Conservation (phyloP, 2,888 invertebrate species). For the Acronicta aceris region DNA sequence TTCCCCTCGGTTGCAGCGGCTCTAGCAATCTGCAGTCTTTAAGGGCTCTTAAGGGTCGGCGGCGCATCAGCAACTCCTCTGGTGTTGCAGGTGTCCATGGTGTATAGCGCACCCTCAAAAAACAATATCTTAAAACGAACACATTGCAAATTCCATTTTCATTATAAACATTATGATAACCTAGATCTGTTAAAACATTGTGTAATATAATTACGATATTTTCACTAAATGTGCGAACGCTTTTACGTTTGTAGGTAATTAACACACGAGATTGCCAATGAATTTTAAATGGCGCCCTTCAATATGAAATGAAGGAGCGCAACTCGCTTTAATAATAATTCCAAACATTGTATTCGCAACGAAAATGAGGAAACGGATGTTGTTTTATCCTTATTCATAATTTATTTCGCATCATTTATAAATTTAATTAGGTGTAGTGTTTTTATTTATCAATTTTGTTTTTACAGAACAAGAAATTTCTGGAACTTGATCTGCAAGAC, state of each 20-base stretch:
- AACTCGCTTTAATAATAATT: slow-evolving; percentile 36
- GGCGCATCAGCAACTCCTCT: no score
- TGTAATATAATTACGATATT: slow-evolving; percentile 27
- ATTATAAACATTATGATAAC: not conserved
- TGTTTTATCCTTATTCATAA: not conserved
- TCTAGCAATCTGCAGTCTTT: no score
- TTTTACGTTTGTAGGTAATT: slow-evolving; percentile 41
- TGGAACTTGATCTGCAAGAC: no score
- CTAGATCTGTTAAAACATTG: slow-evolving; percentile 16
- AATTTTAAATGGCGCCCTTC: slow-evolving; percentile 52
- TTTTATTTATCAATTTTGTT: no score
- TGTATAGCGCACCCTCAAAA: no score
- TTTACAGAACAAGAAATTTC: no score
- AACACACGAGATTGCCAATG: slow-evolving; percentile 47
- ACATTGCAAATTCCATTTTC: no score
- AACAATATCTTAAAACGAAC: no score
- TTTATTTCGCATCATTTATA: slow-evolving; percentile 1
- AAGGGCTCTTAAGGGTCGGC: no score
- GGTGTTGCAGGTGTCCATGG: no score
- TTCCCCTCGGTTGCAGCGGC: no score
- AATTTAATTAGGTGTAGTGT: not conserved
- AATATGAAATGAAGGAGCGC: slow-evolving; percentile 29
- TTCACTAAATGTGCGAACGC: slow-evolving; percentile 22
- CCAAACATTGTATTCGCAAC: slow-evolving; percentile 16
- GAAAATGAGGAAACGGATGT: slow-evolving; percentile 4